These are phyloP conservation scores for Drosophila littoralis DNA, from an alignment of 1,140 invertebrate species.

Conservation along the genomic window DNA sequence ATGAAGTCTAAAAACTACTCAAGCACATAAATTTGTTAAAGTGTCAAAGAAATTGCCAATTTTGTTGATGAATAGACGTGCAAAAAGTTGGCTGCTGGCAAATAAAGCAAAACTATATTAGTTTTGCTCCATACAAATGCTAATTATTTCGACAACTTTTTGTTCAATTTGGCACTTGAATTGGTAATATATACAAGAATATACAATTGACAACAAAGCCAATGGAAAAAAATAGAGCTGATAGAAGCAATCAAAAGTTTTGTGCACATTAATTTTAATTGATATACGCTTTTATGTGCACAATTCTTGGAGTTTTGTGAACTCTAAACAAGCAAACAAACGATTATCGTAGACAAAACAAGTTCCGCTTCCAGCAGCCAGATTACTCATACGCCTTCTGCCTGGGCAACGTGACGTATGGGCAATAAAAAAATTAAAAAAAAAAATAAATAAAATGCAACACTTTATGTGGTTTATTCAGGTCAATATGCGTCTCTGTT, in stretches of 20 bases:
- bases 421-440: slow-evolving; percentile 17
- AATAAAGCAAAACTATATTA: slow-evolving; percentile 6
- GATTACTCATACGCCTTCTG: slow-evolving; percentile 53
- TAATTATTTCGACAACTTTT: no score
- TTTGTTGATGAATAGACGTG: slow-evolving; percentile 51
- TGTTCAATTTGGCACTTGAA: slow-evolving; percentile 25
- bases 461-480: slow-evolving; percentile 28
- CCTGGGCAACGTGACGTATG: slow-evolving; percentile 28
- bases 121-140: slow-evolving; percentile 11
- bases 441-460: slow-evolving; percentile 33
- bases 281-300: slow-evolving; percentile 40
- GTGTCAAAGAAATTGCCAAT: slow-evolving; percentile 42
- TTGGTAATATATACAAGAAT: slow-evolving; percentile 35
- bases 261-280: slow-evolving; percentile 72
- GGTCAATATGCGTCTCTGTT: slow-evolving; percentile 15
- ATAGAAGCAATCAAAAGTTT: slow-evolving; percentile 56
- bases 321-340: slow-evolving; percentile 1
- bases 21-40: slow-evolving; percentile 62
- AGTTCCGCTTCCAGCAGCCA: slow-evolving; percentile 18
- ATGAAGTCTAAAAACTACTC: slow-evolving; percentile 1
- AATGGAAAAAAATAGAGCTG: slow-evolving; percentile 17
- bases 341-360: neutral
- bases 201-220: slow-evolving; percentile 43
- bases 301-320: slow-evolving; percentile 19
- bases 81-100: slow-evolving; percentile 25